Evolutionary conservation across 2,113 vertebrate genomes (phyloP), one percentile per base, ranked within the genome.

Genomic region (Cebus imitator): DNA sequence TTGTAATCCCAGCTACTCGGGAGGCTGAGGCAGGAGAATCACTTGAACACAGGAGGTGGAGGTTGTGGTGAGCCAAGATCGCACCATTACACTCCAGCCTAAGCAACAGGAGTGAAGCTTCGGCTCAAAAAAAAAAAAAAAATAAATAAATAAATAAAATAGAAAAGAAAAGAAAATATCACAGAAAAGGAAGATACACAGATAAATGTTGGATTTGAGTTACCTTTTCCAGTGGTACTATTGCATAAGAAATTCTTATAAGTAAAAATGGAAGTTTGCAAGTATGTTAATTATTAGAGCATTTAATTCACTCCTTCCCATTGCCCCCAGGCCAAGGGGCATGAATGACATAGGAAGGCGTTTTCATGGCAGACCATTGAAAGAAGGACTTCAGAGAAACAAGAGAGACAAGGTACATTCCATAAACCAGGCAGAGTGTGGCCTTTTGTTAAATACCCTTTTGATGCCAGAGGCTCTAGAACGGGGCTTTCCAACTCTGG

Each of bases 101-200:
- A 52, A 52, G 52, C 52, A 52, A 52, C 16, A 52, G 52, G 52
- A 17, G 16, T 52, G 52, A 52, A 52, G 1, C 16, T 52, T 16
- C 1, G 5, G 52, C 52, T 52, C 50, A 50, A 50, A 50, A 17
- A 17, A 52, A 50, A 17, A 17, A 52, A 17, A 52, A 52, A 16
- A 52, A 84, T 40, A 40, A 40, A 40, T 40, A 40, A 40, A 40
- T 40, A 40, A 40, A 40, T 40, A 40, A 40, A 40, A 40, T 40
- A 40, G 37, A 40, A 40, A 94, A 87, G 87, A 84, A 96, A 94
- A 87, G 87, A 84, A 96, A 87, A 92, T n/a, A 94, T 23, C 30
- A 87, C 12, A 90, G 50, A 37, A 78, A 58, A 57, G 27, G 32
- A 90, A 81, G 90, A 85, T 25, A 83, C 17, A 23, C 37, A 87